These are phyloP conservation scores for Drosophila seguyi DNA, from an alignment of 1,140 invertebrate species.

Conservation along the genomic window DNA sequence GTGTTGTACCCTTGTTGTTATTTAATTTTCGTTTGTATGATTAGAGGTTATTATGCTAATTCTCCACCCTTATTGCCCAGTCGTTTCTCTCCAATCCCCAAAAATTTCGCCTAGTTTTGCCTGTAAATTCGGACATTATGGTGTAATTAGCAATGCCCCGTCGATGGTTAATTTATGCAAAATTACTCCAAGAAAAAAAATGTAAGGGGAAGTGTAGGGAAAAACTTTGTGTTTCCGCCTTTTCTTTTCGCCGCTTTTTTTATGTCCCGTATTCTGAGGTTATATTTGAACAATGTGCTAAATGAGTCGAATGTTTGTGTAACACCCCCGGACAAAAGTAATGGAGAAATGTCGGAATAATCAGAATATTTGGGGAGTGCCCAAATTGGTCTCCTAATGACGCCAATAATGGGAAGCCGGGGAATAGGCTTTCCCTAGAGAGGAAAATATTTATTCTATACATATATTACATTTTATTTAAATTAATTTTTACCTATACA, in stretches of 20 bases:
- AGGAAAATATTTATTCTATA: not conserved
- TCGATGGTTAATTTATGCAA: slow-evolving; percentile 78
- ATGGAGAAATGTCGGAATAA: slow-evolving; percentile 12
- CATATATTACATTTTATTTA: not conserved
- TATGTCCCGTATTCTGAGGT: slow-evolving; percentile 46
- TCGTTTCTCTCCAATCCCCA: slow-evolving; percentile 1
- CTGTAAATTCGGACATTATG: slow-evolving; percentile 69
- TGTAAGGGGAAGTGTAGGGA: not conserved
- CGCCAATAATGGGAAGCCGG: not conserved
- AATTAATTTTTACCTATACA: not conserved
- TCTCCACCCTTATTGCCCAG: too few species aligned
- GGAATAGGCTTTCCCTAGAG: not conserved
- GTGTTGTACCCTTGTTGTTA: slow-evolving; percentile 54
- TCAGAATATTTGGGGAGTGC: not conserved
- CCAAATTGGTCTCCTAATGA: slow-evolving; percentile 12
- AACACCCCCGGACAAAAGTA: slow-evolving; percentile 12
- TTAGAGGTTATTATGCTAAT: slow-evolving; percentile 81
- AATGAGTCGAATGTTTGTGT: slow-evolving; percentile 70
- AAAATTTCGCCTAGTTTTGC: slow-evolving; percentile 29
- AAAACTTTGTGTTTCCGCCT: slow-evolving; percentile 24
- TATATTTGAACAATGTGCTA: slow-evolving; percentile 75
- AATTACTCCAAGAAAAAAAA: slow-evolving; percentile 23
- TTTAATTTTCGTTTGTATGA: slow-evolving; percentile 81
- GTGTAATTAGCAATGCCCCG: slow-evolving; percentile 74
- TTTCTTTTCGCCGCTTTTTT: slow-evolving; percentile 10